Evolutionary conservation across 2,113 vertebrate species (phyloP).

Genomic region (Perognathus longimembris): DNA sequence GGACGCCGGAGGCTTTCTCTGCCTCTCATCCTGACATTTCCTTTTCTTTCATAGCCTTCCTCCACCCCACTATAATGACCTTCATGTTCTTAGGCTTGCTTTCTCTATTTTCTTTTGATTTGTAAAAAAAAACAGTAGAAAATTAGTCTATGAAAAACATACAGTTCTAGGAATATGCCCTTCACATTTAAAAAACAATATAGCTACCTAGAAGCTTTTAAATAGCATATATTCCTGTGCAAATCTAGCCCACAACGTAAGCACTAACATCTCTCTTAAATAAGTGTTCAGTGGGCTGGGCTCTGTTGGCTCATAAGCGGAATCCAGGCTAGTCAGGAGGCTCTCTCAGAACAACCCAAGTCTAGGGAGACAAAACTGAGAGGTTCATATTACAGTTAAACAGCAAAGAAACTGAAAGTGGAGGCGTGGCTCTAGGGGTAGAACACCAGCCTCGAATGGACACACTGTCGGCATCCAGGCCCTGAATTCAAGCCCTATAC

Average conservation of each 20-base stretch:
- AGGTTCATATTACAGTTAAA: no score
- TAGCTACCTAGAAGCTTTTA: not conserved
- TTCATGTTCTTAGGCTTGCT: constrained; percentile 24
- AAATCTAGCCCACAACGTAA: not conserved
- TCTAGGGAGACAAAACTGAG: no score
- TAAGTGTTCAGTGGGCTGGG: not conserved
- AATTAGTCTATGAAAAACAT: not conserved
- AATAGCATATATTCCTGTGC: not conserved
- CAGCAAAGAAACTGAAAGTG: no score
- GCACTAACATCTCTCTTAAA: not conserved
- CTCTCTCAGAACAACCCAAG: no score
- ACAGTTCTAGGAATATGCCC: not conserved
- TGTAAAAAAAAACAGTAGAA: not conserved
- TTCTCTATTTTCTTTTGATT: constrained; percentile 31
- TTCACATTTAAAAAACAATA: not conserved
- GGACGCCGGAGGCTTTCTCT: constrained; percentile 67
- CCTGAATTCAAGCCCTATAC: no score
- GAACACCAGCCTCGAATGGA: no score
- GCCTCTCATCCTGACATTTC: constrained; percentile 54
- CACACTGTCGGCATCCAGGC: no score
- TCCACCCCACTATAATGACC: constrained; percentile 9
- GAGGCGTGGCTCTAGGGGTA: no score
- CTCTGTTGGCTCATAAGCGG: no score
- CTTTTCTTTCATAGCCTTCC: constrained; percentile 64
- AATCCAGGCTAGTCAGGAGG: no score